Conservation (phyloP, 2,888 invertebrate genomes). For the Cataglyphis cursor region DNA sequence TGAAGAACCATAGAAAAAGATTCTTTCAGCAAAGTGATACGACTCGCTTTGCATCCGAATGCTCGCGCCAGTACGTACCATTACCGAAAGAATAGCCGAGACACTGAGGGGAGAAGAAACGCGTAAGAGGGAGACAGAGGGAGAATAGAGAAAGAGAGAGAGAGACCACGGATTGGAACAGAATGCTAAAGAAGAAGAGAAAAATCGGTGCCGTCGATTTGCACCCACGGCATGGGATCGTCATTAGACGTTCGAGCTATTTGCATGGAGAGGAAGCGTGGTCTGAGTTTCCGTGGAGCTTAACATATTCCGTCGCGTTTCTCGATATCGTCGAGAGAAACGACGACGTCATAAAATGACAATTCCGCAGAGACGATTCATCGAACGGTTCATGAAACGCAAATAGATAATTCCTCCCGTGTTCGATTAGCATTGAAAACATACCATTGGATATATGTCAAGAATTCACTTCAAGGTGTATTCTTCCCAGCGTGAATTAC, state of each 20-base stretch:
- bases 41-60: constrained; percentile 81
- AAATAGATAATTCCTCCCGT: constrained; percentile 27
- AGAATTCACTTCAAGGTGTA: background rate
- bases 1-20: constrained; percentile 58
- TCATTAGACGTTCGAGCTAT: constrained; percentile 82
- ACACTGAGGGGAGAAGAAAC: constrained; percentile 47
- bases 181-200: constrained; percentile 47
- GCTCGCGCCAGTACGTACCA: constrained; percentile 70
- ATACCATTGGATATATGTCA: background rate
- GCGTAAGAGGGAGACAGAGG: constrained; percentile 31
- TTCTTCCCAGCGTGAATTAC: background rate
- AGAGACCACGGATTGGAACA: constrained; percentile 5
- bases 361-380: constrained; percentile 37
- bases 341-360: constrained; percentile 76
- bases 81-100: constrained; percentile 64
- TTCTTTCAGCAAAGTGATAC: constrained; percentile 78
- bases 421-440: constrained; percentile 5
- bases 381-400: constrained; percentile 62
- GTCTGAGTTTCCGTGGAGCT: constrained; percentile 77
- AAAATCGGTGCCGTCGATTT: constrained; percentile 80
- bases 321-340: constrained; percentile 68
- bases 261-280: constrained; percentile 82
- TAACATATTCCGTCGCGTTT: constrained; percentile 79
- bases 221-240: constrained; percentile 78
- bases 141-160: constrained; percentile 22